Percentiles rank a stretch among this genome's conserved stretches.
phyloP scores from a whole-genome alignment of 2,113 vertebrate species.

The Spilogale gracilis region DNA sequence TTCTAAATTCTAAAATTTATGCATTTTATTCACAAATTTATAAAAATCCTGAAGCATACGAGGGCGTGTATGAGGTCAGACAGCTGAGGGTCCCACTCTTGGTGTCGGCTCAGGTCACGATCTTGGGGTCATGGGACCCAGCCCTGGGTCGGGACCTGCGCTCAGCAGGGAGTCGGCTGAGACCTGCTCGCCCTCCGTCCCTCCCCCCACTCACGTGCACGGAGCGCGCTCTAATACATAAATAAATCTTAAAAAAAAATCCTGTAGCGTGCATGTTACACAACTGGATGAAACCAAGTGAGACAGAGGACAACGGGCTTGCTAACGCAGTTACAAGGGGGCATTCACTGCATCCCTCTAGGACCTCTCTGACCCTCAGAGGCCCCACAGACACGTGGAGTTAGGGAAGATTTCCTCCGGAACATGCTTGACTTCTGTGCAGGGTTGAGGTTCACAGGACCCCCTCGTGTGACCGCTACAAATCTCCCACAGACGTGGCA shows the following conservation, averaged over 20 bases:
- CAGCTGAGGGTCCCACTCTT: not conserved
- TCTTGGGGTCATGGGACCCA: not conserved
- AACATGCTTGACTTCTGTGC: not conserved
- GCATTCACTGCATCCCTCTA: fast-evolving
- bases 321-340: fast-evolving
- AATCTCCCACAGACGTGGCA: not conserved
- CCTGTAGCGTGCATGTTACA: not conserved
- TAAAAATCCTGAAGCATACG: not conserved
- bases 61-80: not conserved
- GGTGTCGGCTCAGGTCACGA: not conserved
- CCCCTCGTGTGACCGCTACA: not conserved
- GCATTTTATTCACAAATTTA: not conserved
- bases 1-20: not conserved
- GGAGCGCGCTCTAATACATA: not conserved
- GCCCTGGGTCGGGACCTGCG: not conserved
- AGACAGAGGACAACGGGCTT: not conserved
- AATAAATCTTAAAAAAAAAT: not conserved
- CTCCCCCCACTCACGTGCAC: not conserved
- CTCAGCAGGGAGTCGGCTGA: not conserved
- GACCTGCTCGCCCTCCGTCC: not conserved
- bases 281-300: not conserved
- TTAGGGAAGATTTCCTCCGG: not conserved
- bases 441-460: not conserved
- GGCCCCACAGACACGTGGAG: not conserved
- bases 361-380: not conserved